Evolutionary conservation across 2,797 vertebrate genomes (phyloP).

Genomic region (Rhadinocentrus ornatus): DNA sequence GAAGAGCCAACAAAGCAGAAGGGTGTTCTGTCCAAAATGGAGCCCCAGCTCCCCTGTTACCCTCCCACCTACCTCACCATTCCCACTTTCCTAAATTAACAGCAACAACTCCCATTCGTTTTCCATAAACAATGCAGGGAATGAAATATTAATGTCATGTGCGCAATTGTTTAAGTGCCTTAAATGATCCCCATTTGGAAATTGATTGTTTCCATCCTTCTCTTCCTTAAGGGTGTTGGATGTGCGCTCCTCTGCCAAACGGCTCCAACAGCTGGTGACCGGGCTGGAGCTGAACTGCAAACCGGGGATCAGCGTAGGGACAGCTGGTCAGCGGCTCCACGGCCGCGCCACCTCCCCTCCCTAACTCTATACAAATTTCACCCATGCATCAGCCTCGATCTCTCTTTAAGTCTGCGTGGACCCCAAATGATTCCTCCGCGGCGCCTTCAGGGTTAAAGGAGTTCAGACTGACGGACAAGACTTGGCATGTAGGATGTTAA

Average conservation of each 20-base stretch:
- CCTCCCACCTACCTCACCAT: neutral
- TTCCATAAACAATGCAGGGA: slow-evolving; percentile 82
- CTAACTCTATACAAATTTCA: slow-evolving; percentile 40
- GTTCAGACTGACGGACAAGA: slow-evolving; percentile 78
- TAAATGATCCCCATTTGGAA: slow-evolving; percentile 91
- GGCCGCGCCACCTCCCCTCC: slow-evolving; percentile 10
- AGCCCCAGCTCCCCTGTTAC: slow-evolving; percentile 8
- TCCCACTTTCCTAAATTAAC: slow-evolving; percentile 68
- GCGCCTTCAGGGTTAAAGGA: slow-evolving; percentile 76
- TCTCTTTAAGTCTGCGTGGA: slow-evolving; percentile 42
- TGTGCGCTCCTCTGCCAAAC: slow-evolving; percentile 83
- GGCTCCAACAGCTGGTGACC: slow-evolving; percentile 92
- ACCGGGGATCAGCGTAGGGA: slow-evolving; percentile 82
- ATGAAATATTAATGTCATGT: slow-evolving; percentile 88
- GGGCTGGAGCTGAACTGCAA: slow-evolving; percentile 84
- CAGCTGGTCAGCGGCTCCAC: slow-evolving; percentile 92
- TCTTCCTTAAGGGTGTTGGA: slow-evolving; percentile 82
- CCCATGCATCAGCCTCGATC: slow-evolving; percentile 18
- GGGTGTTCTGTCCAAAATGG: slow-evolving; percentile 49
- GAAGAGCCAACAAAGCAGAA: slow-evolving; percentile 53
- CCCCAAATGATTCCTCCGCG: slow-evolving; percentile 62
- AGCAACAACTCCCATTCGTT: slow-evolving; percentile 67
- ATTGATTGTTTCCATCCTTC: slow-evolving; percentile 87
- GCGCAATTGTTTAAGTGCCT: slow-evolving; percentile 91
- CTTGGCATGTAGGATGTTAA: slow-evolving; percentile 83